Evolutionary conservation across 1,140 invertebrate genomes (phyloP), one percentile per base, ranked within the genome.

Genomic region (Hydropsyche tenuis): DNA sequence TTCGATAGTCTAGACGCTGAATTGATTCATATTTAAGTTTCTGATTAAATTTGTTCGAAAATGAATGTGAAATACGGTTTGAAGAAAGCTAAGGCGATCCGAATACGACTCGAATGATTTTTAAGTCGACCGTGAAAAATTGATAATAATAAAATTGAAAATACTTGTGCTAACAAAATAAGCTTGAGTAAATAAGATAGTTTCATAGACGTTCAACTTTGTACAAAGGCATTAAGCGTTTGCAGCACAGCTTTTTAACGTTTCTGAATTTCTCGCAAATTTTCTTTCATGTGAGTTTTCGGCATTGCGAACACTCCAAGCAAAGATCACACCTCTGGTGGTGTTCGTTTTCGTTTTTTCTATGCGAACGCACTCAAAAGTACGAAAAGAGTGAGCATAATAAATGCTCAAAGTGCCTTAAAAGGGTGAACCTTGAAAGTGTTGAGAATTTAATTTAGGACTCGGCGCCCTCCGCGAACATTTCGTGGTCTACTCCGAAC

Each of bases 391-490:
- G 56, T 60, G 23, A 60, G 56, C 56, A 60, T 60, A 25, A 60
- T 60, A 60, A 60, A 60, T 60, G 56, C 56, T 60, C 23, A 25
- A 53, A 60, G 56, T 60, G 22, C 56, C 56, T 20, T 22, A 60
- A 60, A 60, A 60, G 56, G 56, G 56, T 60, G 56, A 60, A 20
- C 56, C 56, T 60, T 60, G 56, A 60, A 60, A 60, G 56, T 60
- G 56, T 22, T 60, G 56, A 60, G 56, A 60, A 60, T 60, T 60
- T 60, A 60, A 60, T 60, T 60, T 60, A 25, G 56, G 23, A 23
- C 56, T 60, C 56, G 23, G 22, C 23, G 2, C 56, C 56, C 56
- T 60, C 23, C 14, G 11, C 22, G 51, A 60, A 60, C 2, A 60
- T 60, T 60, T 60, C 25, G 56, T 22, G 56, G 56, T 60, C 56